These are phyloP conservation scores for Macrotus californicus DNA, from an alignment of 2,113 vertebrate genomes.

Conservation along the genomic window DNA sequence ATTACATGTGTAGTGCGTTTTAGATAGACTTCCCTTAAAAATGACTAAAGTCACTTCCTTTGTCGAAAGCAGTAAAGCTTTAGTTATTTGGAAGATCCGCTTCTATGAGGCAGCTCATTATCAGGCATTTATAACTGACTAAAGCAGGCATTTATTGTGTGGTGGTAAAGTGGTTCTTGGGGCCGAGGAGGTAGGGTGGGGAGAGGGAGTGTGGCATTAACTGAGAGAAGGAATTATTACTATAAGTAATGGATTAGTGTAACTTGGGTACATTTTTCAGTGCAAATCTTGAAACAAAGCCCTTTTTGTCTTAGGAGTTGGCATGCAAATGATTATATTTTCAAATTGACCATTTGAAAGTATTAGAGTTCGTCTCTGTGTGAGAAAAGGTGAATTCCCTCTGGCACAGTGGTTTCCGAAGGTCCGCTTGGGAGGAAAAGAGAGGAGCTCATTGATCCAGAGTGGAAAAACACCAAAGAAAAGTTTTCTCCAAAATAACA, in stretches of 20 bases:
- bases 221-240: background rate
- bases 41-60: background rate
- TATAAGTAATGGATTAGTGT: constrained; percentile 20
- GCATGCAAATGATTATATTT: constrained; percentile 52
- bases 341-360: constrained; percentile 50
- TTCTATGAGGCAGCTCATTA: background rate
- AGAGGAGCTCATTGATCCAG: constrained; percentile 34
- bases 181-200: background rate
- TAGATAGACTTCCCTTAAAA: constrained; percentile 25
- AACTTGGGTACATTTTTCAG: background rate
- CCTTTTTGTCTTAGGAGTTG: constrained; percentile 55
- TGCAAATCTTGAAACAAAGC: constrained; percentile 19
- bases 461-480: constrained; percentile 71
- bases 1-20: background rate
- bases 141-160: background rate
- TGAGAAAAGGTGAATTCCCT: constrained; percentile 65
- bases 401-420: constrained; percentile 59
- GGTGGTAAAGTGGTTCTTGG: background rate
- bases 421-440: constrained; percentile 35
- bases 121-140: background rate
- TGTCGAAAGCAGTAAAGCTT: background rate
- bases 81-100: background rate
- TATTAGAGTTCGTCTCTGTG: constrained; percentile 12
- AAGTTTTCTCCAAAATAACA: constrained; percentile 45
- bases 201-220: background rate